Base-by-base conservation (phyloP, 2,888 invertebrate species). In the Stratiomys singularior region DNA sequence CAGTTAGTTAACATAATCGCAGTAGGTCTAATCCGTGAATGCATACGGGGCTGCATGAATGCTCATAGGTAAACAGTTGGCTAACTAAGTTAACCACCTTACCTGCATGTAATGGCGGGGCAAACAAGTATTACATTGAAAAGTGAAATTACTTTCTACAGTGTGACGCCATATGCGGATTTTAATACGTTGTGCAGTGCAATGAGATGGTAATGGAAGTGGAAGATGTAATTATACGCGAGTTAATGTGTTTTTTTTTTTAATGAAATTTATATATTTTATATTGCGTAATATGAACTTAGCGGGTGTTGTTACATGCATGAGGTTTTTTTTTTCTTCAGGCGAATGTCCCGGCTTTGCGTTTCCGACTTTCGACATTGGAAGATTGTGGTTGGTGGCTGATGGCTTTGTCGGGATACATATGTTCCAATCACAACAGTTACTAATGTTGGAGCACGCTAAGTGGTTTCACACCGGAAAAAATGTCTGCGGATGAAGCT, bases 91-190 rank as follows among this genome's bases (percentile, higher is more conserved):
- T 37, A 37, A 37, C 37, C 37, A 37, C 37, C 37, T 5, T 37
- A 37, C 37, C 37, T 37, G 37, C 37, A 37, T 37, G 9, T 25
- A 25, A 60, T 60, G 60, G 60, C 23, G 7, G 25, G 60, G 25
- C 23, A 15, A 60, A 60, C 60, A 60, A 60, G 23, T 25, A 60
- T 60, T 60, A 44, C 37, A 60, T 58, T 74, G 56, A 77, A 79
- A 79, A 79, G 79, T 79, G 79, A 79, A 79, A 79, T 60, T 79
- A 72, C 79, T 79, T 79, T 79, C 79, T 79, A 79, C 18, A 67
- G 58, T 46, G 74, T 79, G 77, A 79, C 77, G 77, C 74, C 77
- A 79, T 46, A 47, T 25, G 56, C 66, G 74, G 58, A 58, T 37
- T 60, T 60, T 15, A 15, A 18, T 25, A 21, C 18, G 4, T 56